Percentiles rank a stretch among this genome's conserved stretches.
Evolutionary conservation across 2,888 invertebrate species (phyloP).

Genomic region (Unio delphinus): DNA sequence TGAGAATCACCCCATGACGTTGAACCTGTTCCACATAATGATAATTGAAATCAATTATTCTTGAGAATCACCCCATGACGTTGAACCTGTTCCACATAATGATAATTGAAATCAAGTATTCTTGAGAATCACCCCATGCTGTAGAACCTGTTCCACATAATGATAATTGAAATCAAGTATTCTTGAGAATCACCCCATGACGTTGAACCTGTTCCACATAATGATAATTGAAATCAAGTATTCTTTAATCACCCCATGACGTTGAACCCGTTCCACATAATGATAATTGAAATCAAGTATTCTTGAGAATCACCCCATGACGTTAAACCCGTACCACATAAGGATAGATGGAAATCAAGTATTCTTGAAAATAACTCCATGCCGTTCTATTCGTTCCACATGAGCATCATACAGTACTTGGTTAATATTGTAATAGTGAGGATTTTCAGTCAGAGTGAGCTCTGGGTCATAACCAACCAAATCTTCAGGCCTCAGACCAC

Average conservation of each 20-base stretch:
- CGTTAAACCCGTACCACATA: conserved; percentile 72
- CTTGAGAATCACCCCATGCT: conserved; percentile 21
- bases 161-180: no score
- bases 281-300: no score
- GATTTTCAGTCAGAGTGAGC: conserved; percentile 83
- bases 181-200: conserved; percentile 14
- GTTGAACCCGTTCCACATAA: conserved; percentile 66
- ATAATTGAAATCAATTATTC: neutral
- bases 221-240: no score
- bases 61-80: conserved; percentile 22
- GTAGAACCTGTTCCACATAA: conserved; percentile 66
- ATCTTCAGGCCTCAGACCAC: conserved; percentile 9
- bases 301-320: conserved; percentile 15
- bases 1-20: conserved; percentile 18
- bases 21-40: conserved; percentile 66
- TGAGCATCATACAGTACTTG: conserved; percentile 88
- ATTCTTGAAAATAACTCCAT: conserved; percentile 15
- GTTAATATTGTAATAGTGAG: conserved; percentile 88
- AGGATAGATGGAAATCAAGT: conserved; percentile 61
- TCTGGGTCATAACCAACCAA: conserved; percentile 76
- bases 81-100: conserved; percentile 25
- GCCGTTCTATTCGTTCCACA: conserved; percentile 32
- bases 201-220: conserved; percentile 68
- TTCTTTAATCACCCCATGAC: conserved; percentile 20
- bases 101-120: no score